Percentiles rank a stretch among this genome's conserved stretches.
Conservation (phyloP, 2,797 vertebrate genomes). For the Pangasius larnaudii region DNA sequence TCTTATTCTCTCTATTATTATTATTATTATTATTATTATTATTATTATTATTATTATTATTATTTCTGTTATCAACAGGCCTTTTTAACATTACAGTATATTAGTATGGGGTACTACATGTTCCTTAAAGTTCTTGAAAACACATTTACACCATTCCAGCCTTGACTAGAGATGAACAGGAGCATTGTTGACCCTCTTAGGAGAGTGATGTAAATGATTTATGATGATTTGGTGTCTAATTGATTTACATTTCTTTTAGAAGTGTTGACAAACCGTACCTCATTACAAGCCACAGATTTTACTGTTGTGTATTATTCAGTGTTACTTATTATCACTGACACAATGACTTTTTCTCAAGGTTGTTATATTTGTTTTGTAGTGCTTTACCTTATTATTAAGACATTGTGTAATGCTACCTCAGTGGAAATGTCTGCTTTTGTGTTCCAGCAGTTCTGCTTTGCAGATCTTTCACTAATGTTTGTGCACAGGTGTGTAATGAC, state of each 20-base stretch:
- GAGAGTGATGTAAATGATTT: background rate
- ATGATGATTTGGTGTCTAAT: conserved; percentile 26
- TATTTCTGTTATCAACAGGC: background rate
- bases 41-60: background rate
- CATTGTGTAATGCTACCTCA: background rate
- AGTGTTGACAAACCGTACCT: conserved; percentile 19
- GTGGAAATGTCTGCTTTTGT: conserved; percentile 2
- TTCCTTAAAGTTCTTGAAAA: conserved; percentile 4
- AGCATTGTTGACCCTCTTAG: background rate
- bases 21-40: background rate
- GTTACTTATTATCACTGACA: background rate
- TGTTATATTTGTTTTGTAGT: conserved; percentile 15
- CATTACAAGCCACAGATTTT: conserved; percentile 26
- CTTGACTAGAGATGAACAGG: background rate
- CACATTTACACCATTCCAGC: background rate
- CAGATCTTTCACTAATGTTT: conserved; percentile 34
- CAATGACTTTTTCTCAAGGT: background rate
- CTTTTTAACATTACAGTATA: background rate
- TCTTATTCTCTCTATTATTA: background rate
- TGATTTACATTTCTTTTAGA: conserved; percentile 29
- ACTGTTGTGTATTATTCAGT: background rate
- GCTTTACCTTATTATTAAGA: background rate
- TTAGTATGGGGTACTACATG: background rate
- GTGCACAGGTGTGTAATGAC: conserved; percentile 44
- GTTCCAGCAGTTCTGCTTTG: conserved; percentile 18